Conservation (phyloP, 1,140 invertebrate species). For the Drusus annulatus region DNA sequence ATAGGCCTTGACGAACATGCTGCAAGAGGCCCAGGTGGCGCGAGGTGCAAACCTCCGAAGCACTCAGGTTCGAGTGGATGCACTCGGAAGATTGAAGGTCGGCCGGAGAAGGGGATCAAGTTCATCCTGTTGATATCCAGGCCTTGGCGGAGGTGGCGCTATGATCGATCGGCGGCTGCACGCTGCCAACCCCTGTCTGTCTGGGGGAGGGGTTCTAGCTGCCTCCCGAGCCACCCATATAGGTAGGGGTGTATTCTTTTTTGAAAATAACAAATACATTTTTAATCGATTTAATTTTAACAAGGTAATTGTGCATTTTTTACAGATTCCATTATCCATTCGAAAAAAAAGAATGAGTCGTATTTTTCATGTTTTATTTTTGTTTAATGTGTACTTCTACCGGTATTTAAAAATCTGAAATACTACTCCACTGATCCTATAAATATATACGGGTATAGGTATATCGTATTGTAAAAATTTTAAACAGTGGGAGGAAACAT, state of each 20-base stretch:
- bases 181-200: constrained; percentile 20
- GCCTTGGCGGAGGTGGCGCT: constrained; percentile 1
- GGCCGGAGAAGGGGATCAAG: constrained; percentile 22
- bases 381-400: too few relatives aligned
- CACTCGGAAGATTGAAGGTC: constrained; percentile 25
- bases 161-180: constrained; percentile 30
- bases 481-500: too few relatives aligned
- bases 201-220: not conserved
- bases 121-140: constrained; percentile 30
- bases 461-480: too few relatives aligned
- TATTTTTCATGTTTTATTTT: too few relatives aligned
- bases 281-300: not conserved
- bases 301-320: too few relatives aligned
- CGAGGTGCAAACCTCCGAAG: not conserved
- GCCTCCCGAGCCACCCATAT: not conserved
- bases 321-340: too few relatives aligned
- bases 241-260: not conserved
- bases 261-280: not conserved
- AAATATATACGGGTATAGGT: too few relatives aligned
- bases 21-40: too few relatives aligned
- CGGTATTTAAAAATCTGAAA: too few relatives aligned
- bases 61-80: not conserved
- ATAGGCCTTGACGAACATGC: too few relatives aligned
- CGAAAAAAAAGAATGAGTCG: too few relatives aligned
- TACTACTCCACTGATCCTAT: too few relatives aligned